Percentiles rank a stretch among this genome's conserved stretches.
These are phyloP conservation scores for Eupithecia abbreviata DNA, from an alignment of 2,888 invertebrate species.

Conservation along the genomic window DNA sequence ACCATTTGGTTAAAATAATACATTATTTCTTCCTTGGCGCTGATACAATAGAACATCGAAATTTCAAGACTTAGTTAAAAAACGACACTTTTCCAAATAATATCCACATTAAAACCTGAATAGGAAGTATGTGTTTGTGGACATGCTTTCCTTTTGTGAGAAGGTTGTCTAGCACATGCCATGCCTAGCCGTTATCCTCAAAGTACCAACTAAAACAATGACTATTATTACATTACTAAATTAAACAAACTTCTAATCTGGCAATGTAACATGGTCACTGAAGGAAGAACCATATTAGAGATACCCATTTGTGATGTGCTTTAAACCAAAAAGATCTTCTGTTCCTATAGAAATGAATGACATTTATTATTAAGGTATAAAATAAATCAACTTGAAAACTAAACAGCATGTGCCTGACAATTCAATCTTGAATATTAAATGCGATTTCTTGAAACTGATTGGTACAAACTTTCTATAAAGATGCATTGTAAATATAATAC, in stretches of 20 bases:
- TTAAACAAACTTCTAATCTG: background rate
- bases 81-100: background rate
- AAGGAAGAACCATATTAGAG: background rate
- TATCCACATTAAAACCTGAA: background rate
- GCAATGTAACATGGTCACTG: background rate
- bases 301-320: background rate
- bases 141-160: background rate
- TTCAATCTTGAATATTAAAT: slow-evolving; percentile 12
- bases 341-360: background rate
- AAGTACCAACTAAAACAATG: too few relatives aligned
- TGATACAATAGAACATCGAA: slow-evolving; percentile 41
- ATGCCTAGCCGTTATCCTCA: background rate
- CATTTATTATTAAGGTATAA: background rate
- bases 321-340: background rate
- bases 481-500: slow-evolving; percentile 54
- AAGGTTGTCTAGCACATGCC: background rate
- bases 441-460: slow-evolving; percentile 32
- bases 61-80: slow-evolving; percentile 6
- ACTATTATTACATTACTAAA: background rate
- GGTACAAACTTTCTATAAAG: slow-evolving; percentile 40
- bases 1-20: slow-evolving; percentile 59
- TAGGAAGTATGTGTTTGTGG: background rate
- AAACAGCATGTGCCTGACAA: slow-evolving; percentile 1
- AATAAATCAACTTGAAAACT: background rate
- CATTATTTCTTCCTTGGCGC: slow-evolving; percentile 41